phyloP scores from a whole-genome alignment of 2,113 vertebrate species.

The Epinephelus lanceolatus region DNA sequence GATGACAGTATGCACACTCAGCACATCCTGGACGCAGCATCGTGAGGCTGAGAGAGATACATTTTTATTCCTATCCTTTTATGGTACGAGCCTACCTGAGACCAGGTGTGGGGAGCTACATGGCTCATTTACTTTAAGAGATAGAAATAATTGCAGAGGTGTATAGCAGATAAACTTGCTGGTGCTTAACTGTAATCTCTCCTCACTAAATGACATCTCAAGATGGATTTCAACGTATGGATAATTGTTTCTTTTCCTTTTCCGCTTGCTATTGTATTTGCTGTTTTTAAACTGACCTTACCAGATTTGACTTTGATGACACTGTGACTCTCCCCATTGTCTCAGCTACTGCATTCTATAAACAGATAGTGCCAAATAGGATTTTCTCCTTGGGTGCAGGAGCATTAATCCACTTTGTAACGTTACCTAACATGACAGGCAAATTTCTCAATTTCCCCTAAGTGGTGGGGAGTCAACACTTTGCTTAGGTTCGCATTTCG shows the following conservation, averaged over 20 bases:
- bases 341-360: constrained; percentile 59
- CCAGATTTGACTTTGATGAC: constrained; percentile 71
- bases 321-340: constrained; percentile 62
- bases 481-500: constrained; percentile 56
- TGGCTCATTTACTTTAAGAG: constrained; percentile 13
- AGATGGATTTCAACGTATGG: not conserved
- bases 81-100: not conserved
- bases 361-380: constrained; percentile 75
- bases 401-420: constrained; percentile 79
- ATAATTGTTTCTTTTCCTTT: not conserved
- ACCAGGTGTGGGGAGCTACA: constrained; percentile 2
- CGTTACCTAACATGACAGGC: constrained; percentile 60
- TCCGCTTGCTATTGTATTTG: not conserved
- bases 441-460: constrained; percentile 64
- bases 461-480: constrained; percentile 62
- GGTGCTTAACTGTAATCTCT: constrained; percentile 10
- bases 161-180: not conserved
- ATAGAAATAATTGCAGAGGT: constrained; percentile 8
- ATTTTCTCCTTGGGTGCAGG: constrained; percentile 68
- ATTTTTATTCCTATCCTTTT: constrained; percentile 9
- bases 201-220: not conserved
- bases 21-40: constrained; percentile 13
- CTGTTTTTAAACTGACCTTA: constrained; percentile 49
- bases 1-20: constrained; percentile 25
- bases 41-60: constrained; percentile 1